A percentile compares a stretch with the other conserved stretches of the same genome.
phyloP scores from a whole-genome alignment of 2,113 vertebrate species.

The Etia nguti region DNA sequence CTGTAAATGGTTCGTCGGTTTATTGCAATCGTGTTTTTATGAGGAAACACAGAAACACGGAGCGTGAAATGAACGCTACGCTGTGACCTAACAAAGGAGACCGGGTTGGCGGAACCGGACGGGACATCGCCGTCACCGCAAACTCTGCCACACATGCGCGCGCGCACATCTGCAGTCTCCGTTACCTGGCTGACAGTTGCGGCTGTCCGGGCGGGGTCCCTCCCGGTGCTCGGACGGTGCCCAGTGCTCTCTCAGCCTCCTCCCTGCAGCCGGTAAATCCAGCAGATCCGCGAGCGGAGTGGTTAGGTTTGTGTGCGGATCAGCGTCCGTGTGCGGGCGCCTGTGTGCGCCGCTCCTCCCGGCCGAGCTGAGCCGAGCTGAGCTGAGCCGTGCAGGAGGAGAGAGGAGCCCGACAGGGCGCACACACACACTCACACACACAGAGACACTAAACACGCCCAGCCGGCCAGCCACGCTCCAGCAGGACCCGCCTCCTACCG shows the following conservation, averaged over 20 bases:
- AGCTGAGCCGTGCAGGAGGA: neutral
- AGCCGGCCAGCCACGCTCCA: constrained; percentile 42
- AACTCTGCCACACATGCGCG: neutral
- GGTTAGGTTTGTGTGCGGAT: neutral
- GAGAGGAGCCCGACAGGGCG: neutral
- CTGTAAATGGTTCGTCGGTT: neutral
- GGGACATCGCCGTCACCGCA: neutral
- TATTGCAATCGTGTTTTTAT: neutral
- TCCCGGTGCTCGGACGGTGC: neutral
- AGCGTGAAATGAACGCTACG: neutral
- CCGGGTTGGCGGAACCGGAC: neutral
- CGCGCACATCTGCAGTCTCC: neutral
- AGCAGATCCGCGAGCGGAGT: neutral
- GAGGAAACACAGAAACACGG: neutral
- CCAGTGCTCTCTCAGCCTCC: neutral
- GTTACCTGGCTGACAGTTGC: constrained; percentile 27
- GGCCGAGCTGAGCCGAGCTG: neutral
- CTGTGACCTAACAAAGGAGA: neutral
- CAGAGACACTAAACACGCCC: constrained; percentile 49
- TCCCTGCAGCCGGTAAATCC: constrained; percentile 17
- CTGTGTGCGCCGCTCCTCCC: neutral
- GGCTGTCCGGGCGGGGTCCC: neutral
- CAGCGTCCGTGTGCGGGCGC: neutral
- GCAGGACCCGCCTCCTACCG: constrained; percentile 49
- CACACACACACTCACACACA: neutral